A percentile compares a stretch with the other conserved stretches of the same genome.
phyloP scores from a whole-genome alignment of 1,140 invertebrate genomes.

The Achatina immaculata region DNA sequence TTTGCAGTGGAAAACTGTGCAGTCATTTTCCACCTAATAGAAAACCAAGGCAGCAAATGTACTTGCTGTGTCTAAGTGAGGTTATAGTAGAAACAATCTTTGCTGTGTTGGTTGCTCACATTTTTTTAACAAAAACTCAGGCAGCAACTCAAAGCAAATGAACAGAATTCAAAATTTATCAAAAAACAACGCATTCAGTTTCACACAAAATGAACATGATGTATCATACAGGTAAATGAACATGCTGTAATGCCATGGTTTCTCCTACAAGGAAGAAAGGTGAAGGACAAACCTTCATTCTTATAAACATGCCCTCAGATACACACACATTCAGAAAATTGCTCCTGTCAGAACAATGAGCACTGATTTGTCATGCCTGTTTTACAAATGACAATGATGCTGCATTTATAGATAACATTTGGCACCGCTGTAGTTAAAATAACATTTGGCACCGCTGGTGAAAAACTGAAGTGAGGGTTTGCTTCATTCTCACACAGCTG shows the following conservation, averaged over 20 bases:
- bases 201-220: not conserved
- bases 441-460: not conserved
- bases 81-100: not conserved
- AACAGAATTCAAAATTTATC: not conserved
- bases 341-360: too few species aligned
- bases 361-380: too few species aligned
- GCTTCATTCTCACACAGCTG: not conserved
- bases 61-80: not conserved
- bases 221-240: not conserved
- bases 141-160: not conserved
- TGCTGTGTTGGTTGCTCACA: constrained; percentile 39
- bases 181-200: constrained; percentile 8
- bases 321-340: too few species aligned
- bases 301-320: too few species aligned
- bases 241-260: not conserved
- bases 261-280: not conserved
- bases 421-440: not conserved
- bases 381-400: not conserved
- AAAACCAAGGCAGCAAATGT: not conserved
- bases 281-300: too few species aligned
- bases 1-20: too few species aligned
- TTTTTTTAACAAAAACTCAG: not conserved
- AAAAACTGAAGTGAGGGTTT: constrained; percentile 5
- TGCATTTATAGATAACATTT: not conserved
- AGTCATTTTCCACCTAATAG: too few species aligned